Conservation (phyloP, 1,140 invertebrate genomes). For the Neodiprion fabricii region DNA sequence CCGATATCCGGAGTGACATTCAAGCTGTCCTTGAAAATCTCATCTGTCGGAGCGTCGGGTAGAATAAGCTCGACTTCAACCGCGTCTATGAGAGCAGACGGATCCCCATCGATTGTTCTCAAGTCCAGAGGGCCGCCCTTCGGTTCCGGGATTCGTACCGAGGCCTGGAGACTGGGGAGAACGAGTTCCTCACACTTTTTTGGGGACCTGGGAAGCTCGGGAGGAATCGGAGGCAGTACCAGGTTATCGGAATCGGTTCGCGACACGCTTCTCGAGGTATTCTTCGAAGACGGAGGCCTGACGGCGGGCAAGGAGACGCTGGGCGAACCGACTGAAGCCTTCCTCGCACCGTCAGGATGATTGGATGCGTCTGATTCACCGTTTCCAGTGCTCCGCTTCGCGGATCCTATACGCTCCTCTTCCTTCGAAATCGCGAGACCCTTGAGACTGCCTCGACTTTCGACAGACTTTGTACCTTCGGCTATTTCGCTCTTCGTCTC, state of each 20-base stretch:
- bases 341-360: conserved; percentile 18
- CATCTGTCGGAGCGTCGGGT: conserved; percentile 21
- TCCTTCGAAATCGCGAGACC: conserved; percentile 17
- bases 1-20: conserved; percentile 41
- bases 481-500: conserved; percentile 32
- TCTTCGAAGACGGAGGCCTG: conserved; percentile 35
- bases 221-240: conserved; percentile 50
- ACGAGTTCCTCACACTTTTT: conserved; percentile 38
- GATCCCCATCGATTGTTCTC: conserved; percentile 4
- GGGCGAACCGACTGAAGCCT: neutral
- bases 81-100: neutral
- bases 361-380: conserved; percentile 28
- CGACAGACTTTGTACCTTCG: neutral
- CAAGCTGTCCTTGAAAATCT: conserved; percentile 43
- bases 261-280: conserved; percentile 26
- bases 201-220: conserved; percentile 38
- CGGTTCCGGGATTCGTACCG: conserved; percentile 21
- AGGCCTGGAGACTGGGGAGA: conserved; percentile 43
- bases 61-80: neutral
- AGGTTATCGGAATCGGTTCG: conserved; percentile 35
- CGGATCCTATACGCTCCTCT: conserved; percentile 20
- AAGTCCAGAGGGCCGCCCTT: conserved; percentile 14
- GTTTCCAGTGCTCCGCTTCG: conserved; percentile 12
- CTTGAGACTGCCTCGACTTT: neutral
- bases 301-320: conserved; percentile 46